These are phyloP conservation scores for Danionella cerebrum DNA, from an alignment of 2,113 vertebrate genomes.

Conservation along the genomic window DNA sequence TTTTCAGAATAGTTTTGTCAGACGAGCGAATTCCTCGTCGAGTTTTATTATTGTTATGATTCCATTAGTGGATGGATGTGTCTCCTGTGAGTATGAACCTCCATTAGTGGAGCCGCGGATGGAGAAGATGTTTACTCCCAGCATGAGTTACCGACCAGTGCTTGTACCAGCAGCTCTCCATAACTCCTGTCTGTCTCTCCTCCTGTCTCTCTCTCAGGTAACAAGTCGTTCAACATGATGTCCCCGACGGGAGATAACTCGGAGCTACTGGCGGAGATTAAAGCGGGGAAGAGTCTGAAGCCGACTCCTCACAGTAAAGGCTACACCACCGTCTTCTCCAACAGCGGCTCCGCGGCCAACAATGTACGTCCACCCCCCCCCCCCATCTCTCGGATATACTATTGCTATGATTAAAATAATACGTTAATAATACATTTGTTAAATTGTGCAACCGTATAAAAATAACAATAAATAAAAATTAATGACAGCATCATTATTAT, in stretches of 20 bases:
- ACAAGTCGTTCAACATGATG: constrained; percentile 99
- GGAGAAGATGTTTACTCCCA: background rate
- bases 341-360: constrained; percentile 67
- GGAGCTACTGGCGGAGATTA: constrained; percentile 95
- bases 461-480: too few species aligned
- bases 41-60: too few species aligned
- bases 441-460: too few species aligned
- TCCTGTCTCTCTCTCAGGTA: constrained; percentile 65
- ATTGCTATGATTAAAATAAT: too few species aligned
- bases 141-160: background rate
- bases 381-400: too few species aligned
- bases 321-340: constrained; percentile 85
- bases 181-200: constrained; percentile 40
- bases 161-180: too few species aligned
- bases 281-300: constrained; percentile 92
- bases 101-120: background rate
- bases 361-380: constrained; percentile 61
- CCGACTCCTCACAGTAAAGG: constrained; percentile 92
- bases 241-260: constrained; percentile 95
- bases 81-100: too few species aligned
- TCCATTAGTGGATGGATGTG: too few species aligned
- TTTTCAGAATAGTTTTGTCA: too few species aligned
- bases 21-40: too few species aligned
- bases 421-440: too few species aligned
- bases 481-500: too few species aligned